A percentile compares a stretch with the other conserved stretches of the same genome.
Evolutionary conservation across 2,797 vertebrate genomes (phyloP).

Genomic region (Coracias cyanogaster): DNA sequence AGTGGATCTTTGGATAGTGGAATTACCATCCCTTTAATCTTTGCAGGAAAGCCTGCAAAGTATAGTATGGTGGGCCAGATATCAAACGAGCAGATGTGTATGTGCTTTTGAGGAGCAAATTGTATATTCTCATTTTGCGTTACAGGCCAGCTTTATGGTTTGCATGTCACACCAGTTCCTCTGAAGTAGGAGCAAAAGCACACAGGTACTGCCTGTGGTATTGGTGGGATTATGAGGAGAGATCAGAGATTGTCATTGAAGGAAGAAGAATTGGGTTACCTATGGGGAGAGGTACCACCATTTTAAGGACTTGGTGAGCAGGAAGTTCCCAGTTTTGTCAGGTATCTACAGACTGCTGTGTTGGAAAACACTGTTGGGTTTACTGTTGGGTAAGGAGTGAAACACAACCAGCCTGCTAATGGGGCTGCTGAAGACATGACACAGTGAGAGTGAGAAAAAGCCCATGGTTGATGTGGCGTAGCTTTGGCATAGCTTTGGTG

Average conservation of each 20-base stretch:
- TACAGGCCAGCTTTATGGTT: background rate
- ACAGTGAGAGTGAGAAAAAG: background rate
- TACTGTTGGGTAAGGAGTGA: background rate
- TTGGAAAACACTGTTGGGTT: too few species aligned
- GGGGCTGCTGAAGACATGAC: background rate
- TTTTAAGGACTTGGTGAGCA: background rate
- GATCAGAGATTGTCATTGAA: background rate
- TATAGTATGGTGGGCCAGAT: background rate
- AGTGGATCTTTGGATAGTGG: background rate
- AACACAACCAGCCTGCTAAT: background rate
- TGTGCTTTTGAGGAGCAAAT: background rate
- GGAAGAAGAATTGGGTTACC: background rate
- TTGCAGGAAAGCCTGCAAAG: background rate
- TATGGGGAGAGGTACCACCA: rapidly evolving
- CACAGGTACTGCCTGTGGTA: background rate
- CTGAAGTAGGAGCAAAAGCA: background rate
- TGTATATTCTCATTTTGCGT: background rate
- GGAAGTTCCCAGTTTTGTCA: background rate
- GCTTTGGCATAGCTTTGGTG: background rate
- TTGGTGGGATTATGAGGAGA: background rate
- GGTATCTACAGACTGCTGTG: background rate
- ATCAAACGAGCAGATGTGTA: rapidly evolving
- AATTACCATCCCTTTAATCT: background rate
- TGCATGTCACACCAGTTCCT: background rate
- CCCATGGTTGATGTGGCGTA: rapidly evolving